phyloP scores from a whole-genome alignment of 2,888 invertebrate genomes.

The Geophilus truncorum region DNA sequence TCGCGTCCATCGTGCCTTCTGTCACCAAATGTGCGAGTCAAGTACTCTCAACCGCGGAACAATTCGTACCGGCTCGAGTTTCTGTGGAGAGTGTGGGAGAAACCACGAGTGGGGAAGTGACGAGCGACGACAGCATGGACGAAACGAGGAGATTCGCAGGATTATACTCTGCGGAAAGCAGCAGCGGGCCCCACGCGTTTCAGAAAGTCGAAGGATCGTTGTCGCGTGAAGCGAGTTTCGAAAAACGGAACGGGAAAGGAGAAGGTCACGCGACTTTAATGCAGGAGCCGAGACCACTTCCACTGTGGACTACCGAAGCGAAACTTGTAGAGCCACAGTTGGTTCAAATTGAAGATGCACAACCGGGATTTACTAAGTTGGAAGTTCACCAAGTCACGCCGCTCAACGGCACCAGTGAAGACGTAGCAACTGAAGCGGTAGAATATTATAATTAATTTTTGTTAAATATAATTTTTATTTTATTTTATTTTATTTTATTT shows the following conservation, averaged over 20 bases:
- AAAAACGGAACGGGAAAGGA: not conserved
- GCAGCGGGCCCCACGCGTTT: conserved; percentile 2
- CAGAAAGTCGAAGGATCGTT: not conserved
- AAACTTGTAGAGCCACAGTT: not conserved
- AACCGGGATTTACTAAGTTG: not conserved
- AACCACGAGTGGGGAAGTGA: not conserved
- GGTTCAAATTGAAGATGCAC: conserved; percentile 9
- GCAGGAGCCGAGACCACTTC: conserved; percentile 28
- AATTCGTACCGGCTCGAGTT: not conserved
- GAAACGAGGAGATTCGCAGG: not conserved
- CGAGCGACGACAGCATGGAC: not conserved
- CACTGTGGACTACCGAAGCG: conserved; percentile 27
- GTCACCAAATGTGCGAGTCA: conserved; percentile 13
- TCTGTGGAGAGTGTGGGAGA: not conserved
- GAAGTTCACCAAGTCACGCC: conserved; percentile 17
- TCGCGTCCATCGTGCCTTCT: conserved; percentile 22
- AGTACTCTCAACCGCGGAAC: not conserved
- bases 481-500: not conserved
- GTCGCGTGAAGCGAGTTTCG: not conserved
- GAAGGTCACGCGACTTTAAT: not conserved
- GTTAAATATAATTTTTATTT: not conserved
- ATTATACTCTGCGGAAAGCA: not conserved
- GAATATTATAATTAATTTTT: not conserved
- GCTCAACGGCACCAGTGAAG: not conserved
- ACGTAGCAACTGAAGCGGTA: not conserved